Evolutionary conservation across 2,113 vertebrate genomes (phyloP), one percentile per base, ranked within the genome.

Genomic region (Chinchilla lanigera): DNA sequence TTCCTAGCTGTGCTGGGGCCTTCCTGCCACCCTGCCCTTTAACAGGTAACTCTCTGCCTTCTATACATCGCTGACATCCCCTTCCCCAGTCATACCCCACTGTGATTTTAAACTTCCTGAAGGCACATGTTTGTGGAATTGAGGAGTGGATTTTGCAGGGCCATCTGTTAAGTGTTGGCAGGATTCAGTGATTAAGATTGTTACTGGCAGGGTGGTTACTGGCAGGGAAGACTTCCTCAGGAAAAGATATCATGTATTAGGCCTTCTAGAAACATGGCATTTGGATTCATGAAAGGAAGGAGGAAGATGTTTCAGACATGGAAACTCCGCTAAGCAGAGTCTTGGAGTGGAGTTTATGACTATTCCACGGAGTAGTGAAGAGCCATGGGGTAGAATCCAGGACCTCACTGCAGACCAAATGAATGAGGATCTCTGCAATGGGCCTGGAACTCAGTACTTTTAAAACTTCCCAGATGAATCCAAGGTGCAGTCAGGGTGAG

Each of bases 211-310:
- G 38, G 2, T 86, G 67, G 35, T 78, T n/a, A n/a, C n/a, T n/a
- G n/a, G n/a, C 88, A 80, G 63, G 44, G 83, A 95, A 96, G 22
- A 80, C 60, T 82, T 93, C 28, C 56, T 78, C 17, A 87, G 60
- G 47, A 52, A 52, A 65, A 44, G 19, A 56, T 11, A 80, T 47
- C 22, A 35, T 97, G 3, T 63, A 60, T 85, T 67, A 86, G 38
- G 35, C 52, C n/a, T 81, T 78, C 93, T 90, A 80, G 86, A 96
- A 93, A 86, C 16, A 30, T 78, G 30, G 9, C 28, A 78, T 85
- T 93, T 94, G 80, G 71, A 92, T 92, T 91, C 28, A 58, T 9
- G 50, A 75, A 58, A 96, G 75, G 44, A 54, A 88, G 83, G 75
- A 71, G 38, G 41, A 92, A 30, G 56, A 13, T 50, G 30, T 58